Conservation (phyloP, 2,113 vertebrate genomes). For the Pituophis catenifer region DNA sequence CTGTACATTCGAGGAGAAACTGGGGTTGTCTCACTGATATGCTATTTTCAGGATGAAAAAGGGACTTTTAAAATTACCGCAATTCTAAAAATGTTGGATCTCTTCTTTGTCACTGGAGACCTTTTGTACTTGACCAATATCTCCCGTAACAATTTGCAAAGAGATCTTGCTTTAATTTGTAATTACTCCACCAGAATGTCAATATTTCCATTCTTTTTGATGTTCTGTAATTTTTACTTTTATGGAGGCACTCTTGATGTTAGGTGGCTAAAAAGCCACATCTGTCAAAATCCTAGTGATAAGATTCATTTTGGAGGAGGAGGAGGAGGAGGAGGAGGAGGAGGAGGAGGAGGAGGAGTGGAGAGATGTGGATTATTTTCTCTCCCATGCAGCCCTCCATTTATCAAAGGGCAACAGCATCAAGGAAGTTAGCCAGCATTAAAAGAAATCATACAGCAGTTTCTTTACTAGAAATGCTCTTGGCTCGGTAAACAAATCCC, state of each 20-base stretch:
- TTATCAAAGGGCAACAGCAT: not conserved
- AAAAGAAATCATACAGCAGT: not conserved
- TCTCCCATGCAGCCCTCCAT: not conserved
- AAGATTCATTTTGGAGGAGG: not conserved
- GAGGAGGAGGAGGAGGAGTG: not conserved
- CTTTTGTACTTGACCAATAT: not conserved
- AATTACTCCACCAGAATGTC: not conserved
- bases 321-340: not conserved
- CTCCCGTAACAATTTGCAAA: constrained; percentile 17
- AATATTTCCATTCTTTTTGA: not conserved
- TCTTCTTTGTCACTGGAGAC: constrained; percentile 24
- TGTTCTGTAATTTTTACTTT: not conserved
- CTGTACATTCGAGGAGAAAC: constrained; percentile 44
- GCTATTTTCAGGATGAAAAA: constrained; percentile 1
- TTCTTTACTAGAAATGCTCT: not conserved
- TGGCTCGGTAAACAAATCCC: not conserved
- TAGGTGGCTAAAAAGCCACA: not conserved
- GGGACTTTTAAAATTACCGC: not conserved
- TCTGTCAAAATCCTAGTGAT: not conserved
- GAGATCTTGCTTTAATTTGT: not conserved
- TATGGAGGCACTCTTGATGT: not conserved
- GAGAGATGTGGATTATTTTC: not conserved
- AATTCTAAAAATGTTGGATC: not conserved
- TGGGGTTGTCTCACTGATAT: constrained; percentile 34
- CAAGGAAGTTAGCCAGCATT: not conserved